Conservation (phyloP, 2,888 invertebrate species). For the Ectemnius lituratus region DNA sequence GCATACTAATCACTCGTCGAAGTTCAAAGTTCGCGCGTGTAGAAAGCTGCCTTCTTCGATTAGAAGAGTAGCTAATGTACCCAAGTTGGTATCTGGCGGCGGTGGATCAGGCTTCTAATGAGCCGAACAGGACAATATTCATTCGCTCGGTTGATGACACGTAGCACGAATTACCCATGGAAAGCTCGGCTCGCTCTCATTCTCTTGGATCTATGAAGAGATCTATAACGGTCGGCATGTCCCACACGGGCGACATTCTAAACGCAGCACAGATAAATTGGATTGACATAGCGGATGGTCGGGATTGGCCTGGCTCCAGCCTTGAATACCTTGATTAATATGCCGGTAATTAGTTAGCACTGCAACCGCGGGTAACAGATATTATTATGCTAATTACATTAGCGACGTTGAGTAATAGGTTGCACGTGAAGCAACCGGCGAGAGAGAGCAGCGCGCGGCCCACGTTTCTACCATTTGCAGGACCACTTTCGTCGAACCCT, state of each 20-base stretch:
- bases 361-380: slow-evolving; percentile 69
- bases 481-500: slow-evolving; percentile 44
- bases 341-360: slow-evolving; percentile 66
- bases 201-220: slow-evolving; percentile 55
- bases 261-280: slow-evolving; percentile 60
- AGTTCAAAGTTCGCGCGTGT: slow-evolving; percentile 31
- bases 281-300: slow-evolving; percentile 61
- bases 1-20: slow-evolving; percentile 42
- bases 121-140: too few relatives aligned
- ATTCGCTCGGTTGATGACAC: too few relatives aligned
- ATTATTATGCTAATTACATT: slow-evolving; percentile 71
- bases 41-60: slow-evolving; percentile 12
- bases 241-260: slow-evolving; percentile 58
- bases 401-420: slow-evolving; percentile 69
- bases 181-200: slow-evolving; percentile 38
- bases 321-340: slow-evolving; percentile 68
- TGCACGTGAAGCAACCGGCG: slow-evolving; percentile 63
- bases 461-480: slow-evolving; percentile 63
- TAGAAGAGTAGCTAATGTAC: too few relatives aligned
- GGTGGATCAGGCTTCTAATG: too few relatives aligned
- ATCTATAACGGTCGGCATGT: slow-evolving; percentile 51
- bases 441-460: slow-evolving; percentile 53
- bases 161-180: neutral
- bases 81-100: too few relatives aligned
- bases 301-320: slow-evolving; percentile 62